Conservation (phyloP, 2,797 vertebrate species). For the Urophycis tenuis region DNA sequence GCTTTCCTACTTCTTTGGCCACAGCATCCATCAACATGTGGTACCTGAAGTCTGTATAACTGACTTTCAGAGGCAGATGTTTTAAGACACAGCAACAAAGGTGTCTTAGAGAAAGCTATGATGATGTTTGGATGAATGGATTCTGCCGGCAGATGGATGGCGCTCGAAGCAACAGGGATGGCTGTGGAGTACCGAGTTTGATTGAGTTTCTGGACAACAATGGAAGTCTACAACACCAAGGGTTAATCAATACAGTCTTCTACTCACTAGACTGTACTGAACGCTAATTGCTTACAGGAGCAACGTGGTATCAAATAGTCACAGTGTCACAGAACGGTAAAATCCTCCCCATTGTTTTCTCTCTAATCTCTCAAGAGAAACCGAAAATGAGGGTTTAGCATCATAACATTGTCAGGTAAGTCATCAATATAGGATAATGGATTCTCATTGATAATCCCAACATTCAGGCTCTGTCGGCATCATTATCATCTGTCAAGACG, state of each 20-base stretch:
- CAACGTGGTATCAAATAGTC: neutral
- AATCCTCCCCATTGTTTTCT: neutral
- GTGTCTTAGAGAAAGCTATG: neutral
- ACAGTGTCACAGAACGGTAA: too few relatives aligned
- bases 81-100: neutral
- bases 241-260: neutral
- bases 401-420: constrained; percentile 1
- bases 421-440: neutral
- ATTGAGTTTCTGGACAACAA: neutral
- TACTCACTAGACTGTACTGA: neutral
- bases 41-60: neutral
- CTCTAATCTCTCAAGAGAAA: neutral
- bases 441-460: neutral
- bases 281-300: neutral
- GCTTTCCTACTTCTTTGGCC: neutral
- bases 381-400: neutral
- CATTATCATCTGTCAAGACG: neutral
- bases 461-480: neutral
- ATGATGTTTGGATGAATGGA: constrained; percentile 1
- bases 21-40: neutral
- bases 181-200: neutral
- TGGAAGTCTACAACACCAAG: neutral
- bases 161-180: neutral
- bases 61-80: neutral
- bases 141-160: neutral